These are phyloP conservation scores for Trogon melanurus DNA, from an alignment of 2,113 vertebrate genomes.

Conservation along the genomic window DNA sequence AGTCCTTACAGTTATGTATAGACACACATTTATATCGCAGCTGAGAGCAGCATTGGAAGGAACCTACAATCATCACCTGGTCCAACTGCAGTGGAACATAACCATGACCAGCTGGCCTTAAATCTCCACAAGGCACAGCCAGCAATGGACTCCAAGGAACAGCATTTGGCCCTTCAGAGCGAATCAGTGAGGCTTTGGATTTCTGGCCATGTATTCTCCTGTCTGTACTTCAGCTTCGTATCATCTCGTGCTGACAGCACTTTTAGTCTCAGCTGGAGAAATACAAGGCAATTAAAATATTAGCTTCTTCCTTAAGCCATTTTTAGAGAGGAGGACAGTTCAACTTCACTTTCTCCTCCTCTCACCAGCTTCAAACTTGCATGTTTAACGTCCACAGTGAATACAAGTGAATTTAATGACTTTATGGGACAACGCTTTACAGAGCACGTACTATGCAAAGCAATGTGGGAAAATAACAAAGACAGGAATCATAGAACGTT, in stretches of 20 bases:
- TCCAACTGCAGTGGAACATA: not conserved
- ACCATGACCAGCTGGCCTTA: not conserved
- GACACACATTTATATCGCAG: not conserved
- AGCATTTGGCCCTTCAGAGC: not conserved
- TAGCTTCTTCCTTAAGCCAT: conserved; percentile 29
- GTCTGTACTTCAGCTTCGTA: not conserved
- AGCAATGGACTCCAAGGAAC: not conserved
- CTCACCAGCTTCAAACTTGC: not conserved
- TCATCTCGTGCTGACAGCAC: not conserved
- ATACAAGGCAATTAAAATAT: conserved; percentile 57
- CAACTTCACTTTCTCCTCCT: not conserved
- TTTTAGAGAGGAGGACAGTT: conserved; percentile 31
- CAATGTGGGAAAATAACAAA: not conserved
- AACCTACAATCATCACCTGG: not conserved
- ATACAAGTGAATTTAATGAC: not conserved
- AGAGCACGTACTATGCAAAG: not conserved
- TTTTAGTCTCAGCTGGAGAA: conserved; percentile 49
- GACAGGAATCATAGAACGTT: too few species aligned
- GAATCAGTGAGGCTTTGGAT: not conserved
- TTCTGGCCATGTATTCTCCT: not conserved
- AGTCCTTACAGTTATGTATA: not conserved
- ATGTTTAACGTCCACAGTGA: not conserved
- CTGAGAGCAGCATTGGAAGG: not conserved
- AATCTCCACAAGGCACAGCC: not conserved
- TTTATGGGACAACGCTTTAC: not conserved